Conservation (phyloP, 2,113 vertebrate species). For the Trematocara marginatum region DNA sequence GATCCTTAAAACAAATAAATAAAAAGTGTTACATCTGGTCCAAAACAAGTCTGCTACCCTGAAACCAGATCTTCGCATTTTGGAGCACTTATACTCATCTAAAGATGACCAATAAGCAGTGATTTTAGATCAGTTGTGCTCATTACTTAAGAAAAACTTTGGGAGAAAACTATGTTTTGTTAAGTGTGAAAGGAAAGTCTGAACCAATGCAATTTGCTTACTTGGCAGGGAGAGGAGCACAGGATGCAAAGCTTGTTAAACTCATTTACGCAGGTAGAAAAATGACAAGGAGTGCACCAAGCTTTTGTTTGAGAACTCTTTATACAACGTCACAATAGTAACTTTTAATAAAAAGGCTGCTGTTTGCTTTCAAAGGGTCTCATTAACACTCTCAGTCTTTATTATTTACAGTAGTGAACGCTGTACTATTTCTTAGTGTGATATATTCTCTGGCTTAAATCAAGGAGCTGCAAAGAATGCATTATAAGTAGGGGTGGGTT, state of each 20-base stretch:
- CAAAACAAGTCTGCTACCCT: neutral
- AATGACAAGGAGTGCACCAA: neutral
- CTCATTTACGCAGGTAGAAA: neutral
- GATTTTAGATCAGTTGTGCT: neutral
- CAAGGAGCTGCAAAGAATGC: too few species aligned
- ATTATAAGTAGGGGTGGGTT: too few species aligned
- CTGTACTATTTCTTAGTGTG: too few species aligned
- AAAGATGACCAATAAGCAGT: neutral
- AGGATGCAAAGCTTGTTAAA: neutral
- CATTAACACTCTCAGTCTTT: neutral
- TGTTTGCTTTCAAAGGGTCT: neutral
- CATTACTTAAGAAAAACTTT: neutral
- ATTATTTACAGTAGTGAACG: neutral
- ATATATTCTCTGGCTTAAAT: too few species aligned
- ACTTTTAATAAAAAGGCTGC: neutral
- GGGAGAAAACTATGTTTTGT: neutral
- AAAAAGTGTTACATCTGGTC: neutral
- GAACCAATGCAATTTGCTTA: neutral
- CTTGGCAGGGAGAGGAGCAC: neutral
- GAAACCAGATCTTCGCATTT: neutral
- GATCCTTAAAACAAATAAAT: neutral
- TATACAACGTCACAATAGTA: neutral
- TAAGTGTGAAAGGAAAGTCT: neutral
- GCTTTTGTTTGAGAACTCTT: neutral
- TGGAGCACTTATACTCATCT: neutral